Base-by-base conservation (phyloP, 92 coral and sea anemone genomes). In the Epizoanthus ramosus region DNA sequence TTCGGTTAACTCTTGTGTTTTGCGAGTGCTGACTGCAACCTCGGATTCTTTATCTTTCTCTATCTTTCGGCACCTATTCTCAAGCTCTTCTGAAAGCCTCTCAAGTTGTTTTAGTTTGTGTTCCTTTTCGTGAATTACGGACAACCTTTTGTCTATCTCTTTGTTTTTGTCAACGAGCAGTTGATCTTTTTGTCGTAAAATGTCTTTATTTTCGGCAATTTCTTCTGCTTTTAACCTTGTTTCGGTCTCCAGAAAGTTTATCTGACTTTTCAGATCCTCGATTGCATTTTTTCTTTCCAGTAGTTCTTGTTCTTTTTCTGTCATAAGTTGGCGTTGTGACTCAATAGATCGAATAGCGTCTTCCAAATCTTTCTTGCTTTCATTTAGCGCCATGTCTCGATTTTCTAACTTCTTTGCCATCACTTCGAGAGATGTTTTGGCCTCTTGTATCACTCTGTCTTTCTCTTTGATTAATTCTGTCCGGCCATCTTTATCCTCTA, bases 191-290 rank as follows among this genome's bases (percentile, higher is more conserved):
- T 83, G 90, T 33, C 63, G 63, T n/a, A 86, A 47, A 28, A 81
- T 81, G 13, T 25, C 45, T 67, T 85, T 86, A 12, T 86, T 74
- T 54, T 77, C 89, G 23, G 83, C 75, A 19, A 56, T 89, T 37
- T 92, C 89, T 63, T 87, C 85, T 12, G 54, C 83, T 8, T 63
- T 84, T 3, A 41, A 73, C 66, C 86, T 92, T n/a, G 80, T 68
- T 41, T 80, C 88, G 12, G 76, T 85, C 9, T 86, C 87, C 79
- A 88, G 63, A 8, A 63, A 45, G 63, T 85, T 83, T 18, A 92
- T 82, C 68, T 92, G 86, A 35, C 76, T 61, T 43, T 89, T 83
- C 1, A 89, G 86, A 21, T 74, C 84, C 28, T 89, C 86, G n/a
- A 89, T 75, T 28, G 86, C 19, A 16, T 59, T 79, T 52, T 83